Conservation (phyloP, 2,888 invertebrate genomes). For the Drosophila atripex region DNA sequence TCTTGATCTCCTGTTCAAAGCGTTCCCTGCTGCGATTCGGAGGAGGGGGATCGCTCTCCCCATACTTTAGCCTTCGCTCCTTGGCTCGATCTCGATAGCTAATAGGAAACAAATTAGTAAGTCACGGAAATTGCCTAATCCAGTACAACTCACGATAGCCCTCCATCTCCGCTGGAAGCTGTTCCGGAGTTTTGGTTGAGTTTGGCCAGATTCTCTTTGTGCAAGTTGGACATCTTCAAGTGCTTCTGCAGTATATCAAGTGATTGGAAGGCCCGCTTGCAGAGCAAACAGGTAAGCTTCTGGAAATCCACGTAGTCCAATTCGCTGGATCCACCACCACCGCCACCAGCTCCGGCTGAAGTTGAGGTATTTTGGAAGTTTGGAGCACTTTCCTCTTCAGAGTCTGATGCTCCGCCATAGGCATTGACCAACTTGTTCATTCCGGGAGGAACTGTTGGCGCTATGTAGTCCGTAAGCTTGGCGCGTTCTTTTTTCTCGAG, state of each 20-base stretch:
- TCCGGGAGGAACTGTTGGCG: conserved; percentile 40
- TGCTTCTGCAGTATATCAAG: conserved; percentile 95
- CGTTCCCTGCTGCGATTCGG: conserved; percentile 90
- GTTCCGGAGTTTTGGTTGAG: conserved; percentile 82
- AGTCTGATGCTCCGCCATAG: conserved; percentile 90
- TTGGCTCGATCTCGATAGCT: conserved; percentile 97
- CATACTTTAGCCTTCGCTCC: conserved; percentile 96
- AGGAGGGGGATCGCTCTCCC: conserved; percentile 90
- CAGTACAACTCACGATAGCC: conserved; percentile 55
- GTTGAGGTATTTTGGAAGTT: conserved; percentile 80
- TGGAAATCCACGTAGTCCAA: conserved; percentile 93
- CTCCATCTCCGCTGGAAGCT: conserved; percentile 39
- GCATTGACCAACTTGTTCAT: conserved; percentile 88
- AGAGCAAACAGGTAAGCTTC: conserved; percentile 96
- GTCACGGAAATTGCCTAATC: too few relatives aligned
- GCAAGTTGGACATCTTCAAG: conserved; percentile 95
- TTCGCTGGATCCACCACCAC: conserved; percentile 85
- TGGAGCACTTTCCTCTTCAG: conserved; percentile 86
- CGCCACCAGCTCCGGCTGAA: conserved; percentile 3
- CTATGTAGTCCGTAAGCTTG: conserved; percentile 80
- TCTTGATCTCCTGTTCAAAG: conserved; percentile 86
- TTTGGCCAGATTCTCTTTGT: conserved; percentile 92
- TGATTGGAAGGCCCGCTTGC: conserved; percentile 97
- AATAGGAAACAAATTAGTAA: background rate
- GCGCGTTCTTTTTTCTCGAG: conserved; percentile 89